Base-by-base conservation (phyloP, 2,797 vertebrate species). In the Bucorvus abyssinicus region DNA sequence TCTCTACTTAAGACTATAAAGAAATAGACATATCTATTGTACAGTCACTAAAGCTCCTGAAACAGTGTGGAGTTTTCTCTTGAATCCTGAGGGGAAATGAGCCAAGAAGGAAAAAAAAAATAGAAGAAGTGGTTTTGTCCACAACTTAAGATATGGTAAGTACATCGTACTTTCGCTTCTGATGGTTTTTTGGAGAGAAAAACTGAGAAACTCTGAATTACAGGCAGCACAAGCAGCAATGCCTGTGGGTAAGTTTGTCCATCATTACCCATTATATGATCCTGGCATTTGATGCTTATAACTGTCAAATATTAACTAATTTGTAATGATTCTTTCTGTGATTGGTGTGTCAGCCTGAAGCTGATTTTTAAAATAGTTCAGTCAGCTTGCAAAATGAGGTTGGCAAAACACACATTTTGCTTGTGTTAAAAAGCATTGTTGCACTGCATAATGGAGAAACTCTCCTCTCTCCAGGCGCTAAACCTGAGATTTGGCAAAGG, bases 221-320 rank as follows among this genome's bases (percentile, higher is more conserved):
- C 14, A 70, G 47, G 27, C 61, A 71, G 50, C 2, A 1, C 45
- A 92, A 87, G 63, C 26, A 44, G 56, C 52, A 89, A 26, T 63
- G 59, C 45, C 83, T 88, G 32, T 44, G 36, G 74, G 36, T 86
- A 89, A 73, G n/a, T 10, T 65, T 60, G 69, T 78, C 53, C 44
- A 63, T 81, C 82, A 45, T 32, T 84, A 59, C 36, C 76, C n/a
- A 23, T 59, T 44, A 26, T 10, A 81, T 47, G 47, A 52, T 21
- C 2, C 26, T 59, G 61, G 10, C 5, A 87, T 93, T 91, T 65
- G 69, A 89, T 93, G 77, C 59, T 16, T 76, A 10, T 65, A 88
- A 56, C 49, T 90, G 85, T 79, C 77, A 93, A 79, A 82, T 69
- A 91, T 68, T 81, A 84, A 61, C 36, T 89, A 65, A 91, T 90